Base-by-base conservation (phyloP, 2,888 invertebrate species). In the Athrips mouffetella region DNA sequence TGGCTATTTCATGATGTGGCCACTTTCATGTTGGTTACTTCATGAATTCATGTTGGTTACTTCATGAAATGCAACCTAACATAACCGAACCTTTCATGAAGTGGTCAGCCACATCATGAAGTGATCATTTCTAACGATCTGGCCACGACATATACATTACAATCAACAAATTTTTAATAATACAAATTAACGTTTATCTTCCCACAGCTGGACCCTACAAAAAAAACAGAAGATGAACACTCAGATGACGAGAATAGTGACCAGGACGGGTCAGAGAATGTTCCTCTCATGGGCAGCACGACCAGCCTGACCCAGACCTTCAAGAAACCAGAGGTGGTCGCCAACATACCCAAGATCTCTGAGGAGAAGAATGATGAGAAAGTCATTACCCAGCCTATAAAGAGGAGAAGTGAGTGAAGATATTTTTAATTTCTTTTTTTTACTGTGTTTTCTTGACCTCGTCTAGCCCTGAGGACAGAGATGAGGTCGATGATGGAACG, bases 381-480 rank as follows among this genome's bases (percentile, higher is more conserved):
- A 40, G 70, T 80, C 52, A 81, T 74, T 37, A 67, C 80, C 2
- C 89, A 88, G 52, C 87, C 89, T 16, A 73, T 78, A 55, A 89
- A 89, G 54, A 70, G 88, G 57, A 68, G 88, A 77, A 88, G 87
- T 88, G 47, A 83, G 87, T 84, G n/a, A n/a, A n/a, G n/a, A n/a
- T n/a, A n/a, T n/a, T n/a, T n/a, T n/a, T n/a, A n/a, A n/a, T n/a
- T n/a, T n/a, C n/a, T n/a, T n/a, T n/a, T n/a, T n/a, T n/a, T n/a
- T n/a, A n/a, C n/a, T n/a, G n/a, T n/a, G n/a, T n/a, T n/a, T n/a
- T n/a, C n/a, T n/a, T n/a, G n/a, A n/a, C n/a, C n/a, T n/a, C n/a
- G n/a, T n/a, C n/a, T n/a, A n/a, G n/a, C n/a, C n/a, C n/a, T n/a
- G n/a, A n/a, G n/a, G n/a, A n/a, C n/a, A n/a, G n/a, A n/a, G n/a